Conservation (phyloP, 2,888 invertebrate species). For the Xestobium rufovillosum region DNA sequence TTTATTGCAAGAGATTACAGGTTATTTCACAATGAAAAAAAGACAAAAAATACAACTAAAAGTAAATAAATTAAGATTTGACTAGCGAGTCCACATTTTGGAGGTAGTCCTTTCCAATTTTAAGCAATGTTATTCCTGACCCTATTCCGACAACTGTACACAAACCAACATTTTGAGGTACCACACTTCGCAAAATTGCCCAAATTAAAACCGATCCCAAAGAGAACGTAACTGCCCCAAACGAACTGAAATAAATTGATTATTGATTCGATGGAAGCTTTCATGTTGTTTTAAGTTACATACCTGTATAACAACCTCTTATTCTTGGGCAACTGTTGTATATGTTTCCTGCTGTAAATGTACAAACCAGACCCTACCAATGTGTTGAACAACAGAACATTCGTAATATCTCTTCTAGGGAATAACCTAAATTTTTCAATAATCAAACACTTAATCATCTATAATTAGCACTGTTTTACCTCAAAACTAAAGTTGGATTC, state of each 20-base stretch:
- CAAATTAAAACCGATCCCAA: constrained; percentile 84
- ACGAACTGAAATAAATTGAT: constrained; percentile 41
- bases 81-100: too few species aligned
- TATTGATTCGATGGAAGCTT: constrained; percentile 8
- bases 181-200: constrained; percentile 74
- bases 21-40: too few species aligned
- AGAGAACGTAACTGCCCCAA: constrained; percentile 76
- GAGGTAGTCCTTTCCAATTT: too few species aligned
- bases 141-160: constrained; percentile 64
- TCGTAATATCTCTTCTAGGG: constrained; percentile 69
- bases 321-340: constrained; percentile 56
- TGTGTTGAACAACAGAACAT: constrained; percentile 71
- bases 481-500: constrained; percentile 70
- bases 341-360: constrained; percentile 72
- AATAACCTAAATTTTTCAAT: constrained; percentile 49
- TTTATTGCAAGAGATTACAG: too few species aligned
- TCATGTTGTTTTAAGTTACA: constrained; percentile 8
- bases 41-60: too few species aligned
- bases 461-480: constrained; percentile 43
- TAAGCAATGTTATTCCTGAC: constrained; percentile 56
- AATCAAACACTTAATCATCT: background rate
- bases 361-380: constrained; percentile 78
- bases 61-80: too few species aligned
- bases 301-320: constrained; percentile 63
- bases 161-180: constrained; percentile 62